Evolutionary conservation across 2,113 vertebrate species (phyloP).

Genomic region (human): DNA sequence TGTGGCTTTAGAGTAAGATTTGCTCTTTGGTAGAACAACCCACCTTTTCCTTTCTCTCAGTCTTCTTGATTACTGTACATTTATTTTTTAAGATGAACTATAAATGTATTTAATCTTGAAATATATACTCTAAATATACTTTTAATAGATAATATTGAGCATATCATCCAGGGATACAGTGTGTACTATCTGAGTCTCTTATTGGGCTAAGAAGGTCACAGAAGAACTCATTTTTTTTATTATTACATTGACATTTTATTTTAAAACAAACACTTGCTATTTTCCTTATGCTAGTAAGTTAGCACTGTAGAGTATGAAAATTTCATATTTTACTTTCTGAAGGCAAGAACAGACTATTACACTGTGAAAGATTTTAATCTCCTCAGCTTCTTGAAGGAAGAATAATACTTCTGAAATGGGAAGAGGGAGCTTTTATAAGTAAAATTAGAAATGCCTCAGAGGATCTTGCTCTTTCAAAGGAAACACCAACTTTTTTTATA

Average conservation of each 20-base stretch:
- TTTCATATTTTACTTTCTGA: constrained; percentile 49
- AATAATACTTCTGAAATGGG: constrained; percentile 57
- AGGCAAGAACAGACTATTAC: constrained; percentile 22
- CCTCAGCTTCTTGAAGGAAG: constrained; percentile 43
- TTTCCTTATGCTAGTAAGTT: constrained; percentile 32
- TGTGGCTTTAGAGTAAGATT: constrained; percentile 45
- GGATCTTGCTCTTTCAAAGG: constrained; percentile 63
- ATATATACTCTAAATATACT: neutral
- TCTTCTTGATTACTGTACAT: constrained; percentile 20
- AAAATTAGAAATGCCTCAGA: constrained; percentile 69
- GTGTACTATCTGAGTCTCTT: neutral
- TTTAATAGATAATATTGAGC: neutral
- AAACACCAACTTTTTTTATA: constrained; percentile 53
- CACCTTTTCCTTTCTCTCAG: neutral
- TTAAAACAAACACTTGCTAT: constrained; percentile 24
- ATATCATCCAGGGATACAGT: neutral
- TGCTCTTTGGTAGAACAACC: neutral
- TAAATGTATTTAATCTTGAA: constrained; percentile 23
- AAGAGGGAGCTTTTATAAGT: constrained; percentile 39
- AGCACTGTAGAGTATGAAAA: constrained; percentile 4
- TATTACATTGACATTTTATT: constrained; percentile 51
- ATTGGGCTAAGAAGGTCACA: neutral
- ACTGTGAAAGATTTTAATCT: constrained; percentile 34
- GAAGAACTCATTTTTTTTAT: constrained; percentile 9
- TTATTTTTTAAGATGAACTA: constrained; percentile 2